Evolutionary conservation across 2,888 invertebrate genomes (phyloP).

Genomic region (Paralinhomoeus sp.): DNA sequence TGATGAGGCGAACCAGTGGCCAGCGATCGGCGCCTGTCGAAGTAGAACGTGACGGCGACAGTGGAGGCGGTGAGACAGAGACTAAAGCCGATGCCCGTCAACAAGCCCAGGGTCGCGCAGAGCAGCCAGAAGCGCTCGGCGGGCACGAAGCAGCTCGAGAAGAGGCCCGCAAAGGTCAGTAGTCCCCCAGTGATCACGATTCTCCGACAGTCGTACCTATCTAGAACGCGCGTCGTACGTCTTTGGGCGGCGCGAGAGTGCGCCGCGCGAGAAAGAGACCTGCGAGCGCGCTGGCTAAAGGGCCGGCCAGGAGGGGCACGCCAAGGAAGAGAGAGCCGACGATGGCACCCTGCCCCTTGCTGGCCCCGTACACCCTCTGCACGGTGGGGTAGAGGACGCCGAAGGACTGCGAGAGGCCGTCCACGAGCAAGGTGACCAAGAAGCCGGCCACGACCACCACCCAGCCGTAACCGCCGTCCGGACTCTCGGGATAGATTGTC

Average conservation of each 20-base stretch:
- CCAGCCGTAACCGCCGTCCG: slow-evolving; percentile 45
- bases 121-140: slow-evolving; percentile 8
- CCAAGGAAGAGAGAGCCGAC: slow-evolving; percentile 73
- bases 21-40: slow-evolving; percentile 55
- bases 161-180: slow-evolving; percentile 49
- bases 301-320: slow-evolving; percentile 62
- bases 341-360: slow-evolving; percentile 65
- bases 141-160: slow-evolving; percentile 29
- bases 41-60: slow-evolving; percentile 68
- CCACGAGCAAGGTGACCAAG: slow-evolving; percentile 65
- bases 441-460: slow-evolving; percentile 68
- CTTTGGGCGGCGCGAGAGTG: no score
- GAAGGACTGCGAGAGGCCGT: slow-evolving; percentile 73
- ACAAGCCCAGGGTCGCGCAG: slow-evolving; percentile 40
- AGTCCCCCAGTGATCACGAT: slow-evolving; percentile 55
- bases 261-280: not conserved
- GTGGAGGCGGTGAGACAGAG: slow-evolving; percentile 67
- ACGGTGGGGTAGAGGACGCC: slow-evolving; percentile 59
- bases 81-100: slow-evolving; percentile 60
- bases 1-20: slow-evolving; percentile 53
- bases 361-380: slow-evolving; percentile 55
- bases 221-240: no score
- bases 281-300: slow-evolving; percentile 37
- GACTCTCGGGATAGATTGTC: slow-evolving; percentile 5
- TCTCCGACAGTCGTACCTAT: slow-evolving; percentile 47